Evolutionary conservation across 2,888 invertebrate genomes (phyloP), one percentile per base, ranked within the genome.

Genomic region (Pachliopta kotzebuea): DNA sequence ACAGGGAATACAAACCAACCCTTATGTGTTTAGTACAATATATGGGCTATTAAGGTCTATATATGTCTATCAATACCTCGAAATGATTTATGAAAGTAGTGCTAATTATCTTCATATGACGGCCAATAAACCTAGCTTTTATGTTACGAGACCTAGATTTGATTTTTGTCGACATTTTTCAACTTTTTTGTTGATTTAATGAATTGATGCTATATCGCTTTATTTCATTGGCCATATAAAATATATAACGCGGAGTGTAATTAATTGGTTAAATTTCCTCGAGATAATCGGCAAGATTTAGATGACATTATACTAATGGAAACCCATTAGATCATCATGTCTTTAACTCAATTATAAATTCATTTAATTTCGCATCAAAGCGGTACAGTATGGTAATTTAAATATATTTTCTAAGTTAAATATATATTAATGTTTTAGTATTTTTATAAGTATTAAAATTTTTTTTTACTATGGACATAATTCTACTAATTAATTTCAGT

Each of bases 291-390:
- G 26, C 60, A 42, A 37, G 54, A 53, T 54, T 37, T 53, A 23
- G 42, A 60, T 60, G 60, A 31, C 23, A 60, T 54, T 60, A 60
- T n/a, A 54, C 24, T 60, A 60, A 60, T 60, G 23, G 20, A 29
- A 29, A 55, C 24, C 55, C 24, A 23, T 54, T 1, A 24, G 53
- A 23, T 24, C 60, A 24, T 31, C 59, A 37, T 50, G 60, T 37
- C 52, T 60, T 52, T n/a, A 60, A 60, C 52, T 53, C 37, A 29
- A 60, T 60, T 53, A 53, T 23, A 18, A 59, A 59, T 50, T 37
- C 37, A 60, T 31, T 60, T 37, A 60, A 60, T 37, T 60, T 52
- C 37, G 8, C 8, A 52, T 52, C 23, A 52, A 14, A 52, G 52
- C n/a, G 20, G 26, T 37, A 11, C 37, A 14, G 14, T 37, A 37